Base-by-base conservation (phyloP, 1,140 invertebrate genomes). In the Orussus abietinus region DNA sequence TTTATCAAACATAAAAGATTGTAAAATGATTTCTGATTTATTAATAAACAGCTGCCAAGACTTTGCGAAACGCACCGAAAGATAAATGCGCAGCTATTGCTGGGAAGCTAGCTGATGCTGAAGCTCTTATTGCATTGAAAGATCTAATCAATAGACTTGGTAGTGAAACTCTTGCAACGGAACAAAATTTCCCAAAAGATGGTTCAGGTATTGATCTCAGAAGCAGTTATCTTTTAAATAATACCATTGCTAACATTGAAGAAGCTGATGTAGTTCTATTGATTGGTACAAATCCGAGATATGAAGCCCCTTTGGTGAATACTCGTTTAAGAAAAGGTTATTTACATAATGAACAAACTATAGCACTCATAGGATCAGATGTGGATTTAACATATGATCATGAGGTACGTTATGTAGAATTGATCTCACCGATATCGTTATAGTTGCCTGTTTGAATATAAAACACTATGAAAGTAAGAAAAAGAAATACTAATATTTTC, bases 281-380 rank as follows among this genome's bases (percentile, higher is more conserved):
- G 2, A 84, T 99, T 55, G 97, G 96, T 45, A 96, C 93, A 3
- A 99, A 99, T 79, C 92, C 95, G 0, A 80, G 97, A 41, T 96
- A 90, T 65, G 96, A 99, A 76, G 96, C 97, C n/a, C 94, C 97
- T 5, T 69, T 99, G 5, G 76, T 99, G 10, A 99, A 99, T 75
- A 88, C 96, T 0, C 81, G 96, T 52, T 84, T 99, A 44, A 83
- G 96, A 20, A 99, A 99, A 75, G 83, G 85, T 33, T 97, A 86
- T 73, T 74, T 92, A 5, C 88, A 93, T 59, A 89, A 88, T 63
- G 90, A 94, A 64, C 77, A 42, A 77, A 91, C 54, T 42, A 62
- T 93, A 18, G 92, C 84, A 1, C 63, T 93, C 6, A 81, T 99
- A 60, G 96, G 97, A 25, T 85, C 90, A 1, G 80, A 93, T 62